Conservation (phyloP, 2,797 vertebrate genomes). For the Argyrosomus regius region DNA sequence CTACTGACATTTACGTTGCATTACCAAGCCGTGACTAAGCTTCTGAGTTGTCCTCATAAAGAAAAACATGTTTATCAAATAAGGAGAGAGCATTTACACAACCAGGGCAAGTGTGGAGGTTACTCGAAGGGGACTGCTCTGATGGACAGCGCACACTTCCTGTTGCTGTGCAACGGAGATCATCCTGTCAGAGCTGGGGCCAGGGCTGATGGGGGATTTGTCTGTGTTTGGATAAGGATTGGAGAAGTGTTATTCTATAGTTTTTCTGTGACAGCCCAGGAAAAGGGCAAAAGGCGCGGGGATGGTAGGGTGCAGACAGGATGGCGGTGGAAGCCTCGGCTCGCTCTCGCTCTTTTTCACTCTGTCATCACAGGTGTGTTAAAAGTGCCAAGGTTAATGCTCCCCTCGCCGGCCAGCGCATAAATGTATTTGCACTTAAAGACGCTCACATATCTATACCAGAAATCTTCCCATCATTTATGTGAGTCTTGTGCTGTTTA, state of each 20-base stretch:
- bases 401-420: constrained; percentile 21
- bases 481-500: not conserved
- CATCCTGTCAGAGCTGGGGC: constrained; percentile 81
- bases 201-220: constrained; percentile 82
- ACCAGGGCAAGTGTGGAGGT: constrained; percentile 74
- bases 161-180: constrained; percentile 83
- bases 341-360: constrained; percentile 66
- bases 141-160: constrained; percentile 82
- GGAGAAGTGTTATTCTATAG: constrained; percentile 86
- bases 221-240: constrained; percentile 86
- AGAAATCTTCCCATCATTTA: constrained; percentile 15
- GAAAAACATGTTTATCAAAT: constrained; percentile 76
- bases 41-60: constrained; percentile 51
- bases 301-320: constrained; percentile 80
- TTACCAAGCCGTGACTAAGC: constrained; percentile 66
- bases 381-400: constrained; percentile 74
- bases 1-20: constrained; percentile 62
- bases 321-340: constrained; percentile 72
- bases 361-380: constrained; percentile 83
- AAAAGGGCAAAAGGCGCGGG: constrained; percentile 78
- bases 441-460: constrained; percentile 8
- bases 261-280: constrained; percentile 80
- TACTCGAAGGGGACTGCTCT: constrained; percentile 71
- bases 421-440: constrained; percentile 36
- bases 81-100: constrained; percentile 74